Conservation (phyloP, 2,888 invertebrate species). For the Drosophila acutilabella region DNA sequence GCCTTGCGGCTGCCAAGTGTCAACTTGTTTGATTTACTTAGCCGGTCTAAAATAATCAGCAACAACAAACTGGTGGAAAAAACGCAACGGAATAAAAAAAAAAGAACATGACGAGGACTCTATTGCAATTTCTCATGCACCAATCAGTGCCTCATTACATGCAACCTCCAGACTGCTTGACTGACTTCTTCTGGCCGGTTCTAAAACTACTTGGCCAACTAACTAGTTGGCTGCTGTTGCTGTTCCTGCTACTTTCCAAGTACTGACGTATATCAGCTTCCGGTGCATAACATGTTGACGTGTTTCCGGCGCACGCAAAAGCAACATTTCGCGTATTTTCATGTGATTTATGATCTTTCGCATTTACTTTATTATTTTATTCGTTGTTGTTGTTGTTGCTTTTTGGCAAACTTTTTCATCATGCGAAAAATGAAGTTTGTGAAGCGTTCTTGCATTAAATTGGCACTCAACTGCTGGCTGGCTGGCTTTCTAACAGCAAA, state of each 20-base stretch:
- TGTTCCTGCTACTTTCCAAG: constrained; percentile 38
- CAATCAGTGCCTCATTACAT: constrained; percentile 81
- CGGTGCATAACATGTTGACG: constrained; percentile 74
- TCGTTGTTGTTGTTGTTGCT: constrained; percentile 4
- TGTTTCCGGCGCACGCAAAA: constrained; percentile 67
- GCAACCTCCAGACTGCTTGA: constrained; percentile 40
- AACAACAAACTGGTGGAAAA: not conserved
- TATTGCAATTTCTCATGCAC: constrained; percentile 73
- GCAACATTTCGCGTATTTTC: constrained; percentile 54
- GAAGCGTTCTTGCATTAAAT: constrained; percentile 67
- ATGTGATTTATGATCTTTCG: constrained; percentile 66
- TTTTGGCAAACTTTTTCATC: constrained; percentile 22
- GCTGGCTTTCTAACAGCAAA: constrained; percentile 3
- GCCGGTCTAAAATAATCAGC: constrained; percentile 62
- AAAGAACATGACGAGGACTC: constrained; percentile 36
- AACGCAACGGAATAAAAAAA: constrained; percentile 3
- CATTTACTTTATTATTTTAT: constrained; percentile 26
- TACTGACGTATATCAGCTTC: constrained; percentile 65
- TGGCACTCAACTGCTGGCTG: constrained; percentile 42
- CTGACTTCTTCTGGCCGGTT: constrained; percentile 18
- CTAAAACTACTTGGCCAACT: constrained; percentile 14
- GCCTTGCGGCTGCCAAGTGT: constrained; percentile 59
- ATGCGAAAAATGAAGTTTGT: constrained; percentile 40
- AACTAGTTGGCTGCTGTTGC: constrained; percentile 10
- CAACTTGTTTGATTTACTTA: constrained; percentile 79